These are phyloP conservation scores for Steromphala cineraria DNA, from an alignment of 2,888 invertebrate species.

Conservation along the genomic window DNA sequence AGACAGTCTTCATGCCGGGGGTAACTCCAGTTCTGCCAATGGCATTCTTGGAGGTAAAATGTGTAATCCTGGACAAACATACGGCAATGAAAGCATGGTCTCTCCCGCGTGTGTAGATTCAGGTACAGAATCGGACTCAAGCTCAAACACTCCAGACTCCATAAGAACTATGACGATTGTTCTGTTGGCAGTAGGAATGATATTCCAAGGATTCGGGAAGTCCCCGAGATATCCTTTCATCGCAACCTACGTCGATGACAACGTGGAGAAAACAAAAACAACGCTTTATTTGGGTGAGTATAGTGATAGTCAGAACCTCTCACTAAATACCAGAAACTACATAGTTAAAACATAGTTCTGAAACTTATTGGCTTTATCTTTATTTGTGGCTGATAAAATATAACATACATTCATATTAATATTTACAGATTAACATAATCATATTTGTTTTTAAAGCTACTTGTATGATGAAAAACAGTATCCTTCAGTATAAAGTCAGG, in stretches of 20 bases:
- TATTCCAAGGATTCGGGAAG: slow-evolving; percentile 52
- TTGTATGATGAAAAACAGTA: too few relatives aligned
- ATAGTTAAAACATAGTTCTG: too few relatives aligned
- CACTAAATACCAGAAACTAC: too few relatives aligned
- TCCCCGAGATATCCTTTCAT: slow-evolving; percentile 45
- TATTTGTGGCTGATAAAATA: too few relatives aligned
- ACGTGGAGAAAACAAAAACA: slow-evolving; percentile 50
- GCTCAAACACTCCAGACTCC: not conserved
- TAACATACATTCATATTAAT: too few relatives aligned
- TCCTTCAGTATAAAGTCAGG: too few relatives aligned
- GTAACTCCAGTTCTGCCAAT: not conserved
- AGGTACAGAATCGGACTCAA: not conserved
- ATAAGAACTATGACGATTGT: slow-evolving; percentile 33
- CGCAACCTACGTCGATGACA: slow-evolving; percentile 51
- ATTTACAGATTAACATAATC: too few relatives aligned
- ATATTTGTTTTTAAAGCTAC: too few relatives aligned
- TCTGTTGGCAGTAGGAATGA: slow-evolving; percentile 49
- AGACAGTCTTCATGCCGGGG: slow-evolving; percentile 2
- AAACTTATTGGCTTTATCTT: too few relatives aligned
- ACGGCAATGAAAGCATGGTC: not conserved
- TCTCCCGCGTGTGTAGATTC: not conserved
- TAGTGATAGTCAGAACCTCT: not conserved
- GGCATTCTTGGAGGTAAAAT: not conserved
- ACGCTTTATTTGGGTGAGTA: slow-evolving; percentile 50
- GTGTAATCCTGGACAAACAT: not conserved